These are phyloP conservation scores for Xenotilapia flavipinnis DNA, from an alignment of 2,113 vertebrate genomes.

Conservation along the genomic window DNA sequence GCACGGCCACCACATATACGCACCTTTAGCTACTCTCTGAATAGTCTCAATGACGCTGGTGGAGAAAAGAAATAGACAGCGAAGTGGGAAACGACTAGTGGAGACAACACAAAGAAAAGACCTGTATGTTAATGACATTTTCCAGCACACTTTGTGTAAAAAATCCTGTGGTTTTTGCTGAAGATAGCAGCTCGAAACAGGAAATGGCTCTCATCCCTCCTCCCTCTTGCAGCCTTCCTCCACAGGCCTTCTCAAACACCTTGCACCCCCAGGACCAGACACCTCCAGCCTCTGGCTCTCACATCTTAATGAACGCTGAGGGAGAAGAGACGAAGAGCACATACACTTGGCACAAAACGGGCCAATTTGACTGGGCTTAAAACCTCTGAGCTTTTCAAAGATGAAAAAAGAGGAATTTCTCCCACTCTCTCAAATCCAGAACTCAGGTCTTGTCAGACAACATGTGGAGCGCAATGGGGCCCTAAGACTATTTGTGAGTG, in stretches of 20 bases:
- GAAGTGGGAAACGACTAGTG: background rate
- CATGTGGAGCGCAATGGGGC: conserved; percentile 31
- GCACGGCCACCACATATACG: conserved; percentile 52
- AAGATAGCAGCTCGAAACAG: conserved; percentile 50
- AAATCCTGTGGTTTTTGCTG: conserved; percentile 40
- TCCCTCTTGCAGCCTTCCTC: background rate
- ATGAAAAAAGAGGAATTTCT: conserved; percentile 33
- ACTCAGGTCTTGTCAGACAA: conserved; percentile 43
- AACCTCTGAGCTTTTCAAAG: conserved; percentile 54
- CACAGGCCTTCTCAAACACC: conserved; percentile 60
- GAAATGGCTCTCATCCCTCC: conserved; percentile 32
- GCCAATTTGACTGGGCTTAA: conserved; percentile 57
- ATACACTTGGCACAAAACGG: conserved; percentile 40
- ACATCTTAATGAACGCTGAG: conserved; percentile 66
- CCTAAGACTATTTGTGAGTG: conserved; percentile 37
- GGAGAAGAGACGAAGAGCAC: conserved; percentile 37
- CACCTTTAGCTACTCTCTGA: conserved; percentile 60
- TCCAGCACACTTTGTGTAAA: conserved; percentile 25
- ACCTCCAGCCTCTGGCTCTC: conserved; percentile 61
- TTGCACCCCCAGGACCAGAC: conserved; percentile 57
- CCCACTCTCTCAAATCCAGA: conserved; percentile 30
- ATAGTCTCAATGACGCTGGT: background rate
- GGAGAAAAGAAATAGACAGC: background rate
- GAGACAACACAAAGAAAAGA: conserved; percentile 19
- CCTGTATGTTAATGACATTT: conserved; percentile 43